Conservation (phyloP, 2,888 invertebrate genomes). For the Drosophila demipolita region DNA sequence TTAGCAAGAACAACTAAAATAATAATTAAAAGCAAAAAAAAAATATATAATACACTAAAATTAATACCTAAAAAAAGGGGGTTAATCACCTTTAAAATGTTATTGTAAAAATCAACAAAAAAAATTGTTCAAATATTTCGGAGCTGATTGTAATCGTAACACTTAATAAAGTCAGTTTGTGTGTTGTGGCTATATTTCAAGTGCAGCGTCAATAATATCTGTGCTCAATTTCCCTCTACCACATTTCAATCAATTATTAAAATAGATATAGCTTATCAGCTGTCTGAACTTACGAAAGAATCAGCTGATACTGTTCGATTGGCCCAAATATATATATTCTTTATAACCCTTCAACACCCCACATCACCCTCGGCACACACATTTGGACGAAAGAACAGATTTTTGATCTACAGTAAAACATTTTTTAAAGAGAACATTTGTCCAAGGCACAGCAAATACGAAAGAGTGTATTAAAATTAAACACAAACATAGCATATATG, state of each 20-base stretch:
- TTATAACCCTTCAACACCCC: neutral
- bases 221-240: constrained; percentile 4
- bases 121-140: constrained; percentile 46
- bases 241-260: constrained; percentile 23
- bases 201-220: constrained; percentile 27
- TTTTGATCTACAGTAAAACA: constrained; percentile 24
- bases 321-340: constrained; percentile 3
- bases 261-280: constrained; percentile 26
- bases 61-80: constrained; percentile 2
- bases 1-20: constrained; percentile 25
- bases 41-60: constrained; percentile 12
- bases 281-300: neutral
- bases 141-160: constrained; percentile 24
- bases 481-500: constrained; percentile 56
- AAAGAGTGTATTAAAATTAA: constrained; percentile 37
- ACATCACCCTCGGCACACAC: neutral
- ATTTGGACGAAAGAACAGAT: constrained; percentile 25
- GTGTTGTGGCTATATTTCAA: constrained; percentile 37
- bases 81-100: constrained; percentile 14
- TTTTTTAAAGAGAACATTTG: constrained; percentile 44
- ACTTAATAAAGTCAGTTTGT: constrained; percentile 22
- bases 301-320: constrained; percentile 6
- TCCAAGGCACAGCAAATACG: constrained; percentile 57
- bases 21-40: constrained; percentile 1
- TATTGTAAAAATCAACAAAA: constrained; percentile 29